Evolutionary conservation across 37 sponge, comb jelly and placozoan genomes (phyloP), one percentile per base, ranked within the genome.

Genomic region (Bolinopsis microptera): DNA sequence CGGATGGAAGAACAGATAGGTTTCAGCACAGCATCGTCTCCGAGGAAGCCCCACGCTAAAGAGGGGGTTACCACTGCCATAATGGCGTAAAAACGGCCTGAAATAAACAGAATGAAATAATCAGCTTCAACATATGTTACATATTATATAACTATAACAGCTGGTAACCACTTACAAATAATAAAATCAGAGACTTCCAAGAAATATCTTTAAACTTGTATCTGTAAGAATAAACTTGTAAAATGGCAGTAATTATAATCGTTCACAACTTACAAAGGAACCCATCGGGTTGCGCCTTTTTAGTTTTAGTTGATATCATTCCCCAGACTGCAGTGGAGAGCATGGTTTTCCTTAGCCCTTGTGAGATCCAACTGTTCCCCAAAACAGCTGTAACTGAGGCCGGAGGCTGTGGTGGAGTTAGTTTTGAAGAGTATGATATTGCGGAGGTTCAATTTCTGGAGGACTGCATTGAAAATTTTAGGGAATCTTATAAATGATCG

Each of bases 261-360:
- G n/a, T n/a, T n/a, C n/a, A n/a, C n/a, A 32, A 86, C 90, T 86
- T 38, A 86, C 90, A 39, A 38, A 86, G 90, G 61, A 86, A 86
- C 3, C 90, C 90, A 48, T 40, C 90, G 2, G 90, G 90, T 3
- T 8, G 5, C 30, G 90, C 90, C 39, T 86, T 86, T n/a, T 41
- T 41, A 34, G 48, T 86, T 38, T 86, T 86, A 30, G 26, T 40
- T 28, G 90, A 86, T 5, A 86, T 40, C 90, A 86, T 86, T 16
- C 90, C 90, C 90, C 90, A 86, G 38, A 86, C 90, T 1, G 90
- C 90, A 26, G 90, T 86, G 0, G 90, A 86, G 0, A 86, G 30
- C 90, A 40, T 86, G 2, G 48, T 38, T 27, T 86, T 86, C 61
- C 90, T 28, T n/a, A 86, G 61, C 1, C 90, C 28, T 23, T 86